Percentiles rank a stretch among this genome's conserved stretches.
phyloP scores from a whole-genome alignment of 2,797 vertebrate genomes.

The Acipenser transmontanus region DNA sequence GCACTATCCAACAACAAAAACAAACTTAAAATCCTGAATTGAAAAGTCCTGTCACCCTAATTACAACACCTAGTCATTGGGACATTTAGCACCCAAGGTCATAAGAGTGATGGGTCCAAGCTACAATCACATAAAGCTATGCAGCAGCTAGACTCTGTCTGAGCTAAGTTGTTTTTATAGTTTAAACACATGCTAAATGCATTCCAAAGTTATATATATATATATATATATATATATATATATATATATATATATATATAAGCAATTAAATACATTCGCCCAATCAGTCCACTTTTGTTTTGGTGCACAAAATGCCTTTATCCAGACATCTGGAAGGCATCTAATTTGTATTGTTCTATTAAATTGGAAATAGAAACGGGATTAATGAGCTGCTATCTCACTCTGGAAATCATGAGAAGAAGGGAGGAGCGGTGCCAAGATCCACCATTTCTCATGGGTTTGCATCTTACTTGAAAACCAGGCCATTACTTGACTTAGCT shows the following conservation, averaged over 20 bases:
- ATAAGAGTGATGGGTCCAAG: too few species aligned
- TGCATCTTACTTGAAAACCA: background rate
- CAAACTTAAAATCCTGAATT: too few species aligned
- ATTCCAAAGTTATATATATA: too few species aligned
- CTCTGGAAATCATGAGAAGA: background rate
- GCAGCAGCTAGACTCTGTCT: too few species aligned
- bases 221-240: too few species aligned
- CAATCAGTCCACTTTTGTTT: background rate
- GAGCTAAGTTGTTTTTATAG: too few species aligned
- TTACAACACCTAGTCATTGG: too few species aligned
- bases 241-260: background rate
- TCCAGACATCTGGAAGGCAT: conserved; percentile 2
- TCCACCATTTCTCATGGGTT: background rate
- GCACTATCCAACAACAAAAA: too few species aligned
- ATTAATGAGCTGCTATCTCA: background rate
- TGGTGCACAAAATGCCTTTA: background rate
- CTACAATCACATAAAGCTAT: too few species aligned
- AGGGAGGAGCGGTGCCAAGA: background rate
- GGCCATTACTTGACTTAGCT: background rate
- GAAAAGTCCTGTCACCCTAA: too few species aligned
- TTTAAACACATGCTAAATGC: too few species aligned
- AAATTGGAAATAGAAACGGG: conserved; percentile 5
- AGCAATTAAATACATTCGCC: background rate
- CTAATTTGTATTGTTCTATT: background rate
- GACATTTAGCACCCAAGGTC: too few species aligned